Evolutionary conservation across 2,888 invertebrate species (phyloP).

Genomic region (Spicauda simplicius): DNA sequence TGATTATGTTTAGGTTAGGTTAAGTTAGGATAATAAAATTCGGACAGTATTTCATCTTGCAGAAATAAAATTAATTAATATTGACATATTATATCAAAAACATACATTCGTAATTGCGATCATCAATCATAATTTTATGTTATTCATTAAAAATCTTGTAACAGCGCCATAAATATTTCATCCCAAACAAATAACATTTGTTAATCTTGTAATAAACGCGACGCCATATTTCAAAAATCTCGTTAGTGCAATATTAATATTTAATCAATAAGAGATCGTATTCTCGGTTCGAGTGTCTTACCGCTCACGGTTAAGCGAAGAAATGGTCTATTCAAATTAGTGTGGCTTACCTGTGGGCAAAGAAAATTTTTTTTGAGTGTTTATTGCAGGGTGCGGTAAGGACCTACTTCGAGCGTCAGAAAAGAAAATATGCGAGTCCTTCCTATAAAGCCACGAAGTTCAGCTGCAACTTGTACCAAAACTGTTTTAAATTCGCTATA

Average conservation of each 20-base stretch:
- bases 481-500: too few species aligned
- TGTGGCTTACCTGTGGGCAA: too few species aligned
- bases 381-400: too few species aligned
- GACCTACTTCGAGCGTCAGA: too few species aligned
- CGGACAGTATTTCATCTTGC: too few species aligned
- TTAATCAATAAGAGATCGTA: conserved; percentile 16
- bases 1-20: too few species aligned
- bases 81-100: background rate
- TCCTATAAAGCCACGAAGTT: too few species aligned
- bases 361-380: too few species aligned
- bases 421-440: too few species aligned
- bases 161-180: conserved; percentile 9
- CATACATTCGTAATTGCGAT: background rate
- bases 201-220: conserved; percentile 16
- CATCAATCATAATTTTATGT: conserved; percentile 10
- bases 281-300: conserved; percentile 5
- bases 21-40: too few species aligned
- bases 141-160: conserved; percentile 17
- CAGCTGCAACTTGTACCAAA: too few species aligned
- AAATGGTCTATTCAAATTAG: background rate
- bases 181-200: conserved; percentile 12
- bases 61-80: conserved; percentile 2
- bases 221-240: conserved; percentile 24
- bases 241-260: conserved; percentile 25
- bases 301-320: background rate